Base-by-base conservation (phyloP, 2,797 vertebrate genomes). In the Coluber constrictor region DNA sequence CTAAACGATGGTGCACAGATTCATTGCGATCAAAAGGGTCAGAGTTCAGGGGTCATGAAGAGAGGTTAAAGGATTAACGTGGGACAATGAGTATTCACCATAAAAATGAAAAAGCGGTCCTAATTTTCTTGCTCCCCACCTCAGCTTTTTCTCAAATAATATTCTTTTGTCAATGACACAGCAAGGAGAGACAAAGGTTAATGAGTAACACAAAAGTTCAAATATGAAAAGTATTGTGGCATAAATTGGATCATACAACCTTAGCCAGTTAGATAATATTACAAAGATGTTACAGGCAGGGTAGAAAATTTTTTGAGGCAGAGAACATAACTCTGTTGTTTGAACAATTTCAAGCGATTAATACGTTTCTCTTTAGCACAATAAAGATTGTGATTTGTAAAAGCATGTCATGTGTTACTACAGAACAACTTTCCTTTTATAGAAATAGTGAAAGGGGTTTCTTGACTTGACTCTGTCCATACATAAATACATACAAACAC, bases 11-110 rank as follows among this genome's bases (percentile, higher is more conserved):
- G 96, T 96, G 96, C 93, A 93, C 92, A 96, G 96, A 93, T 98
- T 98, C 98, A 98, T 98, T 98, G 98, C 98, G 97, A 97, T 98
- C 98, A 98, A 98, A 97, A 95, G 98, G 97, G 97, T 98, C 96
- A 96, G 97, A 98, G 98, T 98, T 98, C 97, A 98, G 95, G 98
- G 98, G 98, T 98, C 98, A 29, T 96, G 97, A 47, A 97, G 97
- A 96, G 97, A 96, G 98, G n/a, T n/a, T n/a, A n/a, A n/a, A n/a
- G n/a, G n/a, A 98, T 98, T 98, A 98, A 97, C 97, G 95, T 98
- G 97, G 95, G 96, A 98, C 97, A 98, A 97, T 97, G 97, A 97
- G 97, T 97, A 96, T 94, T 94, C 93, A 96, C 96, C 96, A 97
- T 96, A 96, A 97, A 98, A 98, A 98, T 97, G 97, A 97, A 97